Evolutionary conservation across 2,888 invertebrate species (phyloP).

Genomic region (Arge pagana): DNA sequence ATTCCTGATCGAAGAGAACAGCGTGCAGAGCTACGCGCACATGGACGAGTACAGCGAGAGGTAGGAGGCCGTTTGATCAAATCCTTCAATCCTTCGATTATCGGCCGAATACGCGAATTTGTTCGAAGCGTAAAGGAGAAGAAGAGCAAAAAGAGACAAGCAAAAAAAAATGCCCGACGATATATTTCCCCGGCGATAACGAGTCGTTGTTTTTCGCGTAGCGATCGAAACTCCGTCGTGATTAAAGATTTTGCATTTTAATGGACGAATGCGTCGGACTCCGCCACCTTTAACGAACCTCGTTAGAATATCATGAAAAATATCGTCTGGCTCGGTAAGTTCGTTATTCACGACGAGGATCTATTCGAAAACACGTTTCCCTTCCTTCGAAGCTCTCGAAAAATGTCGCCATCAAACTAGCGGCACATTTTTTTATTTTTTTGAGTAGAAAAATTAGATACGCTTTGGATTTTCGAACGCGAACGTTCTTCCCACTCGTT

Average conservation of each 20-base stretch:
- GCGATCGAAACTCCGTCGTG: background rate
- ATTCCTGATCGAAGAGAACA: conserved; percentile 97
- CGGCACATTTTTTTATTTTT: conserved; percentile 29
- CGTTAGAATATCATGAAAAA: conserved; percentile 1
- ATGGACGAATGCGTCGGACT: background rate
- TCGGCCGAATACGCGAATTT: too few relatives aligned
- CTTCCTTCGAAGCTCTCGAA: conserved; percentile 55
- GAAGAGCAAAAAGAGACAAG: too few relatives aligned
- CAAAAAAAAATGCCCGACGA: conserved; percentile 11
- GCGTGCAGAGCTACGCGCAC: conserved; percentile 97
- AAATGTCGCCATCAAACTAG: conserved; percentile 41
- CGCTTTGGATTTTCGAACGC: too few relatives aligned
- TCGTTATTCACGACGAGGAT: conserved; percentile 17
- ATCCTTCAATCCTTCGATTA: too few relatives aligned
- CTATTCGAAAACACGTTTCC: background rate
- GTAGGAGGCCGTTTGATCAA: conserved; percentile 74
- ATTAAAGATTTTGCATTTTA: background rate
- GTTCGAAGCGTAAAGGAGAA: too few relatives aligned
- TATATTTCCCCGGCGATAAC: conserved; percentile 6
- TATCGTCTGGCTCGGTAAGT: conserved; percentile 16
- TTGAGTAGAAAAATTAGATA: too few relatives aligned
- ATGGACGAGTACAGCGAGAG: conserved; percentile 98
- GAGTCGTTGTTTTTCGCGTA: background rate
- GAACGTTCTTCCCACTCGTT: too few relatives aligned
- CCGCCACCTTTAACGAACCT: background rate